Base-by-base conservation (phyloP, 2,797 vertebrate genomes). In the Phrynocephalus vlangalii region DNA sequence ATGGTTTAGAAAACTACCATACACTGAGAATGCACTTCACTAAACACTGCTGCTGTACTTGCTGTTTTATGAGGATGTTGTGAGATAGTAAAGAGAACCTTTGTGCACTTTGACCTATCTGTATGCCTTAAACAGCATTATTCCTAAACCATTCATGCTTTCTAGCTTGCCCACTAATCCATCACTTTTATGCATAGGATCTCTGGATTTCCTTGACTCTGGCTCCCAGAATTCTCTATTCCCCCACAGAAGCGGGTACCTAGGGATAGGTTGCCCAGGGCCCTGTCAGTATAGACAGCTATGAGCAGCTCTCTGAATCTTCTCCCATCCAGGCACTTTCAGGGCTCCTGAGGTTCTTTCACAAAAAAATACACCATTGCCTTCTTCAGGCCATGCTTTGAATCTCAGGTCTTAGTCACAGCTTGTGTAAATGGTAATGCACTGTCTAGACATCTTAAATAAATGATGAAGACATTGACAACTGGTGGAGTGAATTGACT, bases 371-470 rank as follows among this genome's bases (percentile, higher is more conserved):
- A 3, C 50, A 11, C n/a, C 48, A 83, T 28, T 70, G 16, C 73
- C 63, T 63, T 20, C 75, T 60, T 52, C 68, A 68, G 60, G 48
- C 3, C 22, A 70, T 73, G 85, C 30, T 56, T 26, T 89, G 71
- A 88, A 83, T 48, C 71, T 76, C 78, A 90, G 85, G 68, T 72
- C 83, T 93, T 93, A 93, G 83, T 94, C 93, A 92, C 85, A 92
- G 89, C 87, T 92, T 94, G 91, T 93, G 60, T 94, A 94, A 91
- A 91, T 91, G 78, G 91, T 94, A 95, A 94, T 93, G 92, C 79
- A 86, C 87, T 88, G 93, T 95, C 94, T 95, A 96, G 94, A 95
- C 95, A 94, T 85, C 93, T 95, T 95, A 93, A 95, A 95, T 94
- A 96, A 95, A 94, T 94, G 86, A 95, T 95, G 92, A 94, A 93